phyloP scores from a whole-genome alignment of 2,113 vertebrate species.

The Hiodon tergisus region DNA sequence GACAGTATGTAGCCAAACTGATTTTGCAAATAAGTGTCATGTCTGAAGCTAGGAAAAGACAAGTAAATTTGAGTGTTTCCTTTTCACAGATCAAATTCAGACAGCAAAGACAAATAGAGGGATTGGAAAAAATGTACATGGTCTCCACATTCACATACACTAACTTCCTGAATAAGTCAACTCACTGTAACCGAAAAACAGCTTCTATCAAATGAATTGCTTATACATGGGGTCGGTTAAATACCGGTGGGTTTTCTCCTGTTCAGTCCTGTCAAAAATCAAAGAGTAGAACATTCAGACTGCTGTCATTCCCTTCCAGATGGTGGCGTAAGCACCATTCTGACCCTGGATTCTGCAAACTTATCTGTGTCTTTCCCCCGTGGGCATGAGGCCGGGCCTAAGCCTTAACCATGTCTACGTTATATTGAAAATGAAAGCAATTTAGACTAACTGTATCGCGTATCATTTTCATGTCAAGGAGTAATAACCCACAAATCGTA shows the following conservation, averaged over 20 bases:
- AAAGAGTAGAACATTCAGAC: slow-evolving; percentile 1
- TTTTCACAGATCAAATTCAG: slow-evolving; percentile 1
- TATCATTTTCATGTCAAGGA: slow-evolving; percentile 42
- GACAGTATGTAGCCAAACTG: too few species aligned
- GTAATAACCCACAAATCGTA: slow-evolving; percentile 41
- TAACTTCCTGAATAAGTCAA: slow-evolving; percentile 52
- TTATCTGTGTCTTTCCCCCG: not conserved
- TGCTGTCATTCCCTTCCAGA: slow-evolving; percentile 5
- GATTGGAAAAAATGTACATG: slow-evolving; percentile 37
- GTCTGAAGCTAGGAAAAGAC: not conserved
- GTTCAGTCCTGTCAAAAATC: slow-evolving; percentile 16
- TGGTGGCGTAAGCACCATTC: slow-evolving; percentile 11
- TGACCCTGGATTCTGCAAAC: slow-evolving; percentile 1
- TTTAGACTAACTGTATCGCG: slow-evolving; percentile 41
- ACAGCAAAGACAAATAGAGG: not conserved
- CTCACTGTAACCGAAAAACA: slow-evolving; percentile 46
- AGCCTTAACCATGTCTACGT: slow-evolving; percentile 4
- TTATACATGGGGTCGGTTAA: slow-evolving; percentile 47
- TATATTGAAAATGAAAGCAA: slow-evolving; percentile 44
- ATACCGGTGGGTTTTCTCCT: slow-evolving; percentile 5
- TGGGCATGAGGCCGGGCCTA: slow-evolving; percentile 3
- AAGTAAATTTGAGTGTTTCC: slow-evolving; percentile 36
- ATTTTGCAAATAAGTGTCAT: too few species aligned
- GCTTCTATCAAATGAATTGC: slow-evolving; percentile 40
- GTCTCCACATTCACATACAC: slow-evolving; percentile 50